Conservation (phyloP, 2,888 invertebrate genomes). For the Mellilla xanthometata region DNA sequence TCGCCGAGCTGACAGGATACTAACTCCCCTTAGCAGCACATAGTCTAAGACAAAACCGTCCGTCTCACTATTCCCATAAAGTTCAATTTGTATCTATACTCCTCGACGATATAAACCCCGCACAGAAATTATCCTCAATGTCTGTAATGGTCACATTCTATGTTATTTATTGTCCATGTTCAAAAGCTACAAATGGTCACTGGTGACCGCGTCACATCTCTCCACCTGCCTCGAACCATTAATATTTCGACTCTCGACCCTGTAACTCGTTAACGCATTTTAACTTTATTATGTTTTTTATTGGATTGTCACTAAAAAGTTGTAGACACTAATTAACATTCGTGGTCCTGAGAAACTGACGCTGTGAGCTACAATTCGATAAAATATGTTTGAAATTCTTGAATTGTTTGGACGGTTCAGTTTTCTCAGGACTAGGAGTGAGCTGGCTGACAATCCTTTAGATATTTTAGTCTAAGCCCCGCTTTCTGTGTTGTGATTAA, state of each 20-base stretch:
- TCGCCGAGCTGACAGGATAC: constrained; percentile 98
- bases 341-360: constrained; percentile 8
- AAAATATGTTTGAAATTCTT: no score
- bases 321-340: constrained; percentile 24
- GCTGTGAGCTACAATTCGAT: no score
- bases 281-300: constrained; percentile 53
- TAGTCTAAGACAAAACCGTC: constrained; percentile 69
- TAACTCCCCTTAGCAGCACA: constrained; percentile 81
- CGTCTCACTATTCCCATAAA: constrained; percentile 43
- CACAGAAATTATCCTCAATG: constrained; percentile 6
- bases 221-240: background rate
- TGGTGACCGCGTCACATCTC: background rate
- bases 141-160: constrained; percentile 21
- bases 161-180: constrained; percentile 29
- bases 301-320: constrained; percentile 46
- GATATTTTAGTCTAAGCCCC: constrained; percentile 42
- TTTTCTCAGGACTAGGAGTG: background rate
- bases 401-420: background rate
- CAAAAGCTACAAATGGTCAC: constrained; percentile 14
- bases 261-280: constrained; percentile 42
- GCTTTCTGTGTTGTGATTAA: constrained; percentile 77
- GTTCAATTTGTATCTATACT: constrained; percentile 47
- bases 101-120: constrained; percentile 16
- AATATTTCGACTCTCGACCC: constrained; percentile 15
- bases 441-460: constrained; percentile 49